Evolutionary conservation across 2,888 invertebrate species (phyloP).

Genomic region (Trachelus stipa): DNA sequence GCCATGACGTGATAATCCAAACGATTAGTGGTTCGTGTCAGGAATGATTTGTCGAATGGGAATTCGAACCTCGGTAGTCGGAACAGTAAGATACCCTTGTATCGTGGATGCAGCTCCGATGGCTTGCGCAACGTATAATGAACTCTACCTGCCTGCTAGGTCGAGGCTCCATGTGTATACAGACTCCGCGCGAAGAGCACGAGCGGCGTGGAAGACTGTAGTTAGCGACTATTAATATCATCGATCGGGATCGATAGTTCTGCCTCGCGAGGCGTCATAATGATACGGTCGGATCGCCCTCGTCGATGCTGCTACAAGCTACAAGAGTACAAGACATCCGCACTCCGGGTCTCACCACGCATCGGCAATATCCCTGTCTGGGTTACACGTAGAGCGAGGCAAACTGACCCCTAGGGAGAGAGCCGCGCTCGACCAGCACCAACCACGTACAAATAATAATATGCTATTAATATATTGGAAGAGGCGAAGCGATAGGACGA

Average conservation of each 20-base stretch:
- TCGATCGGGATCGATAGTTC: constrained; percentile 61
- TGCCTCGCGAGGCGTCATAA: constrained; percentile 59
- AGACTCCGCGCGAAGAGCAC: constrained; percentile 17
- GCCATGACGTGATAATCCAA: too few relatives aligned
- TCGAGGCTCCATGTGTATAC: too few relatives aligned
- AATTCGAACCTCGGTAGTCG: too few relatives aligned
- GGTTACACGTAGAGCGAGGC: too few relatives aligned
- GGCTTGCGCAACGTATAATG: too few relatives aligned
- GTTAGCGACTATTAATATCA: constrained; percentile 64
- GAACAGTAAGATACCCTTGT: too few relatives aligned
- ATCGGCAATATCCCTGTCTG: constrained; percentile 24
- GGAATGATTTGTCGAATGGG: too few relatives aligned
- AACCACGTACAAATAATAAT: constrained; percentile 48
- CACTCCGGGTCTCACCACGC: constrained; percentile 21
- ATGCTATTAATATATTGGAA: constrained; percentile 49
- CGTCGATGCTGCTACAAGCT: constrained; percentile 35
- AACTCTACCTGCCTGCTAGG: too few relatives aligned
- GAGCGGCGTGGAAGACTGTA: constrained; percentile 53
- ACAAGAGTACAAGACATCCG: too few relatives aligned
- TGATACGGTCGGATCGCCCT: constrained; percentile 52
- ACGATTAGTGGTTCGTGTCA: too few relatives aligned
- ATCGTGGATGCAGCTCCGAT: too few relatives aligned
- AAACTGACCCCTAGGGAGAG: neutral
- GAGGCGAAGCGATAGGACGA: constrained; percentile 17
- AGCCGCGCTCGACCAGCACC: constrained; percentile 25